Base-by-base conservation (phyloP, 2,888 invertebrate species). In the Hedya salicella region DNA sequence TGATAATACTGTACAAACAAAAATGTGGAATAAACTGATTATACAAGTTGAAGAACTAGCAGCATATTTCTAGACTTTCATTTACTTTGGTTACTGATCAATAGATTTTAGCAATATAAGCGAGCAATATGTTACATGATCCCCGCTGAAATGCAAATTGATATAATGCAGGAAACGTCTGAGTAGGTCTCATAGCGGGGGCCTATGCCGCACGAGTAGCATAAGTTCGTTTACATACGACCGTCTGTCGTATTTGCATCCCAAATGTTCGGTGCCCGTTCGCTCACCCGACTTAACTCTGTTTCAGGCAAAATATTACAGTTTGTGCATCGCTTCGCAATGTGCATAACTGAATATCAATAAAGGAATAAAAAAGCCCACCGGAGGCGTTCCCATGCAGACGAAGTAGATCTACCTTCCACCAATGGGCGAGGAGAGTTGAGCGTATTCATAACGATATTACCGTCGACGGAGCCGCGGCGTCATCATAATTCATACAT, bases 381-480 rank as follows among this genome's bases (percentile, higher is more conserved):
- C 84, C 88, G 86, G 74, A 91, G 92, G 91, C 91, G 92, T 88
- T 86, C 89, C 92, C 91, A 83, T 82, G 83, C 83, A 82, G 78
- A 76, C 83, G 85, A 91, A 89, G 89, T 91, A 90, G 89, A 87
- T 87, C 85, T 88, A 81, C 87, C 86, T 83, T 83, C 91, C 86
- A 80, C 93, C 93, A 92, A 93, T 92, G 86, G 85, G 89, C 85
- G 91, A 84, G 76, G 86, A 76, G 86, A 84, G 79, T 87, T 81
- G 83, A 82, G 89, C 89, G 92, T 93, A 93, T 92, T 93, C 93
- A 93, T 93, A 92, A 92, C 89, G 90, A 88, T 92, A 92, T 92
- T 93, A 91, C 92, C 85, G 91, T 83, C 87, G 89, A 77, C 90
- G 87, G 86, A 85, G 87, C 80, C 77, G 84, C 89, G 86, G 86